Evolutionary conservation across 2,113 vertebrate species (phyloP).

Genomic region (Bettongia penicillata): DNA sequence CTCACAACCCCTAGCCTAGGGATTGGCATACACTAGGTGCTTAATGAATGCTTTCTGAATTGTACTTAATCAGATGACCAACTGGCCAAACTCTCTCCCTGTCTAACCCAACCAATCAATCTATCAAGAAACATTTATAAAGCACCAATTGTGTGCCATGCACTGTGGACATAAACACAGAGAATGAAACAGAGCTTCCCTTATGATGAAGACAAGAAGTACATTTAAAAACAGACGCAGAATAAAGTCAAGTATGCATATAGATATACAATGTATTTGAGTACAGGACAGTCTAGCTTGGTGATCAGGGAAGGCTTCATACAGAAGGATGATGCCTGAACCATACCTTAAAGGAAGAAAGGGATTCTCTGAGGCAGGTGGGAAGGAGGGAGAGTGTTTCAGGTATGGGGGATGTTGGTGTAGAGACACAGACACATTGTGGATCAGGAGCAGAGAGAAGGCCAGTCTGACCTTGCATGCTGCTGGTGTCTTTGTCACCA

Average conservation of each 20-base stretch:
- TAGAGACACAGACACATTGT: too few species aligned
- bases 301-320: not conserved
- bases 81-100: too few species aligned
- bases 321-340: not conserved
- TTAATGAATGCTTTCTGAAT: too few species aligned
- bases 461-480: not conserved
- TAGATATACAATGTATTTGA: fast-evolving
- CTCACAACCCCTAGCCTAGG: too few species aligned
- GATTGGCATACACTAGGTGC: too few species aligned
- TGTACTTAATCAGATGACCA: too few species aligned
- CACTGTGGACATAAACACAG: too few species aligned
- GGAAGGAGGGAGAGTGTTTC: too few species aligned
- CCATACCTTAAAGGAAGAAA: not conserved
- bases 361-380: too few species aligned
- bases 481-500: not conserved
- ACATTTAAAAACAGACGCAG: not conserved
- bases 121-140: too few species aligned
- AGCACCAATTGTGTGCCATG: not conserved
- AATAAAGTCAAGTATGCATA: not conserved
- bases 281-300: not conserved
- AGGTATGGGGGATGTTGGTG: too few species aligned
- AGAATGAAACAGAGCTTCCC: not conserved
- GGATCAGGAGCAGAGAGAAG: not conserved
- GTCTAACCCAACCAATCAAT: too few species aligned
- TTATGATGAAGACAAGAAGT: not conserved